phyloP scores from a whole-genome alignment of 2,888 invertebrate genomes.

The Gisinianus flammeolus region DNA sequence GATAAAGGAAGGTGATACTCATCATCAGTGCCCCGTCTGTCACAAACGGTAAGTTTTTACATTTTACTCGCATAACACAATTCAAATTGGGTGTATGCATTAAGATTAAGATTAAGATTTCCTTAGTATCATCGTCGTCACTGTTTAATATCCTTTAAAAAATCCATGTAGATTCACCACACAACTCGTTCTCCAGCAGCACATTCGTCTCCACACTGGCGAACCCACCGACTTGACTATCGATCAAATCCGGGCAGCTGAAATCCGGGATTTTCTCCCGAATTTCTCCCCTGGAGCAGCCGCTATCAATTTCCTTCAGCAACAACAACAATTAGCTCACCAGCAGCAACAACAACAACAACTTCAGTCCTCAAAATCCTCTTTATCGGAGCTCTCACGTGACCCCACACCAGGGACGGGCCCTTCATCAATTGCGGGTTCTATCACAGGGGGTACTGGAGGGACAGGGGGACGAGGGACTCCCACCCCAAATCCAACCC shows the following conservation, averaged over 20 bases:
- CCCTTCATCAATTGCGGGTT: background rate
- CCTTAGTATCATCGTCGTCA: too few species aligned
- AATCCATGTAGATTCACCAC: conserved; percentile 40
- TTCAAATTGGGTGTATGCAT: too few species aligned
- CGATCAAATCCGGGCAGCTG: conserved; percentile 83
- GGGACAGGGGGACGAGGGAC: too few species aligned
- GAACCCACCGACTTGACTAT: conserved; percentile 84
- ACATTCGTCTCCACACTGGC: conserved; percentile 87
- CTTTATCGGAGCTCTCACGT: background rate
- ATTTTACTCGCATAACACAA: background rate
- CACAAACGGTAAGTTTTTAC: conserved; percentile 52
- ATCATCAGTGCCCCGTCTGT: conserved; percentile 65
- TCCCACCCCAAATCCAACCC: background rate
- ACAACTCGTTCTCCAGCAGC: conserved; percentile 78
- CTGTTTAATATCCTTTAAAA: too few species aligned
- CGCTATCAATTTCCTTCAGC: conserved; percentile 13
- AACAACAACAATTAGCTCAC: conserved; percentile 4
- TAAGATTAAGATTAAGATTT: too few species aligned
- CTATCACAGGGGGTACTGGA: too few species aligned
- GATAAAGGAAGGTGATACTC: conserved; percentile 62
- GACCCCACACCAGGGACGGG: background rate
- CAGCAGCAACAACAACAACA: conserved; percentile 15
- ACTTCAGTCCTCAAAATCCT: too few species aligned
- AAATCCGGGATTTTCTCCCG: conserved; percentile 63
- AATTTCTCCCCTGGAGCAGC: conserved; percentile 21